Conservation (phyloP, 2,888 invertebrate genomes). For the Coelinius sp. region DNA sequence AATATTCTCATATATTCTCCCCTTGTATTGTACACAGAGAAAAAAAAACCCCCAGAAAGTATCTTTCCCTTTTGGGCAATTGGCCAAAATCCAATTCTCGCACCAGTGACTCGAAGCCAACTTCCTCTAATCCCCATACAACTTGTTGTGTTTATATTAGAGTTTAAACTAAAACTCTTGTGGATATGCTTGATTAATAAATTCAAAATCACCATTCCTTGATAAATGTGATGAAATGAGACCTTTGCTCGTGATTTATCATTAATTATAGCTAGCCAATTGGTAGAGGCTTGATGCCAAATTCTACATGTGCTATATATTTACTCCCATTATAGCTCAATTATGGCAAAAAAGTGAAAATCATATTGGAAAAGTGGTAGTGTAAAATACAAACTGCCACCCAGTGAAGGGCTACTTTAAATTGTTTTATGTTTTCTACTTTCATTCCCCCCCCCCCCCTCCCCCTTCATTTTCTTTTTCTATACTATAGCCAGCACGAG, state of each 20-base stretch:
- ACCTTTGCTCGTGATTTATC: not conserved
- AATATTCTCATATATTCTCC: too few species aligned
- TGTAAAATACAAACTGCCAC: conserved; percentile 11
- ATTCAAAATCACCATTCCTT: not conserved
- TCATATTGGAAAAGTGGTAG: not conserved
- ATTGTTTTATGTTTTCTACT: not conserved
- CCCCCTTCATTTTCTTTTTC: not conserved
- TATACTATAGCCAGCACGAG: not conserved
- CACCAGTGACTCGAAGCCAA: not conserved
- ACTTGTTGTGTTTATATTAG: not conserved
- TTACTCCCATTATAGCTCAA: too few species aligned
- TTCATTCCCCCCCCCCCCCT: not conserved
- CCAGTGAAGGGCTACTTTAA: conserved; percentile 1
- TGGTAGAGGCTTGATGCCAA: too few species aligned
- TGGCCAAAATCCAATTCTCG: conserved; percentile 33
- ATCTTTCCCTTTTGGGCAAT: conserved; percentile 23
- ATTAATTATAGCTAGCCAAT: too few species aligned
- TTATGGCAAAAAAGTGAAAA: not conserved
- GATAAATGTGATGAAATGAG: not conserved
- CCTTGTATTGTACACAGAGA: not conserved
- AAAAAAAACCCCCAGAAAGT: conserved; percentile 6
- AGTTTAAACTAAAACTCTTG: not conserved
- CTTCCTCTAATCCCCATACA: not conserved
- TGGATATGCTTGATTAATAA: not conserved
- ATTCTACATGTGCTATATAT: too few species aligned